Evolutionary conservation across 2,888 invertebrate genomes (phyloP), one percentile per base, ranked within the genome.

Genomic region (Tetragnatha montana): DNA sequence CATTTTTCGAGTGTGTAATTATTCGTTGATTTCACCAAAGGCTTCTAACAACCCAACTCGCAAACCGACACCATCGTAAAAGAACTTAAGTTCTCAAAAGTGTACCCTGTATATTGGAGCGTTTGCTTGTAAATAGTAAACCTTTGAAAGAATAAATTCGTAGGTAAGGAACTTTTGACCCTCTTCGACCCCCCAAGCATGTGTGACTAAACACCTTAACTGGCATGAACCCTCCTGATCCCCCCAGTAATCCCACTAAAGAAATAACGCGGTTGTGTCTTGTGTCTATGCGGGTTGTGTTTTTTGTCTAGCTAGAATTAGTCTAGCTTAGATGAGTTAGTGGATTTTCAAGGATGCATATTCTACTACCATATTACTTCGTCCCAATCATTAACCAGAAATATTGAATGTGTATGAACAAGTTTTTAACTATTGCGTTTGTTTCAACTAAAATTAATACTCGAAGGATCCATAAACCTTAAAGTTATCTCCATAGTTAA

Each of bases 1-100:
- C 1, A 1, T 2, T 35, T 60, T 60, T 60, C 10, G 7, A 17
- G 12, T 60, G 7, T 60, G 60, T 60, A 60, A 60, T 60, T 60
- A 17, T 60, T 60, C 60, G 17, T 17, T 60, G 60, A 60, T 60
- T 60, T 60, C 17, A 17, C 12, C 60, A 60, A 60, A 60, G 60
- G 60, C 60, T 60, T 60, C 60, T 60, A 60, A 60, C 60, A 60
- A 60, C 60, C 60, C 60, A 60, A 60, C 60, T 60, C 60, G 60
- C 60, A 60, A 8, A 60, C 60, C 60, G 60, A 60, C 60, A 60
- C 60, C 60, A 60, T 60, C 60, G 60, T 60, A 60, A 60, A 10
- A 60, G 60, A 60, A 60, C 60, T 60, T 60, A 17, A 8, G 12
- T 60, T 60, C 60, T 17, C 12, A 60, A 60, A 17, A 12, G 60